Conservation (phyloP, 2,113 vertebrate species). For the Buteo buteo region DNA sequence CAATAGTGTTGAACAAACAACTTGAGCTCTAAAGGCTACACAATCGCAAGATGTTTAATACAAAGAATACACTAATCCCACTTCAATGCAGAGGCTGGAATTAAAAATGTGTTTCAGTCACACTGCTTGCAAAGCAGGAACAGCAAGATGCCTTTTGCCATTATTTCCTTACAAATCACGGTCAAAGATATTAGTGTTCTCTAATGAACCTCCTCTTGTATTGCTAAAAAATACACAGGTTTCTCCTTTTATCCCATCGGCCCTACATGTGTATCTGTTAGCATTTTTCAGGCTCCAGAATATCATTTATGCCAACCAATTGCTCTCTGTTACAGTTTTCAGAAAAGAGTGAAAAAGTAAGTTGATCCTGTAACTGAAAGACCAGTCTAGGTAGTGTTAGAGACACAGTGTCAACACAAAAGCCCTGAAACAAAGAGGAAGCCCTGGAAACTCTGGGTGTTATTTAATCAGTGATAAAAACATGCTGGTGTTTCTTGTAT, state of each 20-base stretch:
- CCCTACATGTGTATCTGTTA: background rate
- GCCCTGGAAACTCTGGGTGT: background rate
- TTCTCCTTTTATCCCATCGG: background rate
- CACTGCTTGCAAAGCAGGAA: background rate
- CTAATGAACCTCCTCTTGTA: background rate
- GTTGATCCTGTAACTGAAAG: background rate
- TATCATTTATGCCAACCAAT: background rate
- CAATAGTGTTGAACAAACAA: background rate
- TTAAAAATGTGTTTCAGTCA: background rate
- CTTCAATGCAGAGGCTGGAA: background rate
- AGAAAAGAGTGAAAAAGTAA: background rate
- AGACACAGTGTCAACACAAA: background rate
- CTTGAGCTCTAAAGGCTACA: background rate
- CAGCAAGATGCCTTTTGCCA: background rate
- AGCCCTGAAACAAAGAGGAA: background rate
- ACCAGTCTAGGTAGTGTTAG: background rate
- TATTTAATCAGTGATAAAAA: background rate
- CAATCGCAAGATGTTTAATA: background rate
- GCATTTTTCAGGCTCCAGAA: background rate
- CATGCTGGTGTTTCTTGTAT: background rate
- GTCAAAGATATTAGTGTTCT: background rate
- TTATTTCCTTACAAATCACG: background rate
- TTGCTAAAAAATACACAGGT: background rate
- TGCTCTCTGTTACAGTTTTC: background rate
- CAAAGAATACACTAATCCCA: background rate